Base-by-base conservation (phyloP, 2,888 invertebrate genomes). In the Mayetiola destructor region DNA sequence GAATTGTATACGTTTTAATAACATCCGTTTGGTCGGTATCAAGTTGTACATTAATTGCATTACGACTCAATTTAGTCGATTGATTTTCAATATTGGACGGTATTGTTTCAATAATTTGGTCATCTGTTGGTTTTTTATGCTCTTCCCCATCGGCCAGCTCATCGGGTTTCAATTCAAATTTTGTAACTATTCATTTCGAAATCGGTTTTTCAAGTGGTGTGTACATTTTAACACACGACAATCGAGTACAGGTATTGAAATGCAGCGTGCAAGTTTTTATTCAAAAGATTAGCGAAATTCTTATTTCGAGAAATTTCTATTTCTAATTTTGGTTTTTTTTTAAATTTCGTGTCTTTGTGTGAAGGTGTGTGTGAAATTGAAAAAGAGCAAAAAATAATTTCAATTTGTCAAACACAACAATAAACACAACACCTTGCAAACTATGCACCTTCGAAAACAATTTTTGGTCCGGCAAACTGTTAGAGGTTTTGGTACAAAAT, bases 261-360 rank as follows among this genome's bases (percentile, higher is more conserved):
- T 16, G 59, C 59, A 59, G 59, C 59, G 57, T 59, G 59, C 57
- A 59, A 57, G 35, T 57, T 55, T 30, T 52, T 40, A 36, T 48
- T 48, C n/a, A 27, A 14, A 48, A 48, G n/a, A 20, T 32, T 35
- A 55, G 55, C 37, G 16, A 16, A 27, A 29, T 27, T 39, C 39
- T 39, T 56, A 18, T 32, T 18, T 32, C 29, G 14, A 27, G 23
- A 48, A 48, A 23, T 27, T 5, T 29, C 18, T 20, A 12, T 42
- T 52, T 53, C 30, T 30, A 21, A 29, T 53, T 30, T 53, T 29
- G 29, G 14, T 30, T 53, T 53, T 14, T 30, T 53, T 14, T 53
- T 53, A 16, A 16, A 27, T 35, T 55, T 42, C 12, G 12, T 9
- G 12, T 12, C 6, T 9, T 32, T 32, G 6, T 9, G 8, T 9